phyloP scores from a whole-genome alignment of 2,797 vertebrate genomes.

The Tolypeutes matacus region DNA sequence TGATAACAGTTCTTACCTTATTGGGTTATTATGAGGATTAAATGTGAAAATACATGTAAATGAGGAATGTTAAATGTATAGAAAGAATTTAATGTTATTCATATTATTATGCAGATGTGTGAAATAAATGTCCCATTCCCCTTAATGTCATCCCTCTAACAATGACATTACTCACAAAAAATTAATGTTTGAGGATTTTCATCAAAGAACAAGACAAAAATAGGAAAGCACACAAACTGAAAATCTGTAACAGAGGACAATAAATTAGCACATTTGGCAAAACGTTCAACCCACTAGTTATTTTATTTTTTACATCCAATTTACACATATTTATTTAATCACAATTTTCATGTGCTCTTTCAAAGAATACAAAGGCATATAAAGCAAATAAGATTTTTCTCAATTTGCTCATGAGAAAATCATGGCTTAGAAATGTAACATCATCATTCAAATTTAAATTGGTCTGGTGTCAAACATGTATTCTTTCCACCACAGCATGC shows the following conservation, averaged over 20 bases:
- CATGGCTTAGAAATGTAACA: neutral
- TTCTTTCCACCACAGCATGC: neutral
- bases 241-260: slow-evolving; percentile 11
- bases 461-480: neutral
- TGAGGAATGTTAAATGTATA: neutral
- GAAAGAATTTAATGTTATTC: neutral
- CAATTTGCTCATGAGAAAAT: neutral
- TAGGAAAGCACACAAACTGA: slow-evolving; percentile 49
- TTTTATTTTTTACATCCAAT: neutral
- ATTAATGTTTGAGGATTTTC: slow-evolving; percentile 45
- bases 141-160: neutral
- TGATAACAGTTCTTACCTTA: neutral
- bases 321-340: neutral
- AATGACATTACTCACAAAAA: slow-evolving; percentile 58
- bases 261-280: slow-evolving; percentile 59
- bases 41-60: slow-evolving; percentile 48
- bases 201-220: slow-evolving; percentile 53
- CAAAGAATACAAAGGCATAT: neutral
- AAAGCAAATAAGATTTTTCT: neutral
- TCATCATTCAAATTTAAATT: neutral
- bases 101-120: neutral
- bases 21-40: neutral
- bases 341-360: neutral
- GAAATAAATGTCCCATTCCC: neutral
- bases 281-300: slow-evolving; percentile 17